Evolutionary conservation across 2,113 vertebrate species (phyloP).

Genomic region (Dromiciops gliroides): DNA sequence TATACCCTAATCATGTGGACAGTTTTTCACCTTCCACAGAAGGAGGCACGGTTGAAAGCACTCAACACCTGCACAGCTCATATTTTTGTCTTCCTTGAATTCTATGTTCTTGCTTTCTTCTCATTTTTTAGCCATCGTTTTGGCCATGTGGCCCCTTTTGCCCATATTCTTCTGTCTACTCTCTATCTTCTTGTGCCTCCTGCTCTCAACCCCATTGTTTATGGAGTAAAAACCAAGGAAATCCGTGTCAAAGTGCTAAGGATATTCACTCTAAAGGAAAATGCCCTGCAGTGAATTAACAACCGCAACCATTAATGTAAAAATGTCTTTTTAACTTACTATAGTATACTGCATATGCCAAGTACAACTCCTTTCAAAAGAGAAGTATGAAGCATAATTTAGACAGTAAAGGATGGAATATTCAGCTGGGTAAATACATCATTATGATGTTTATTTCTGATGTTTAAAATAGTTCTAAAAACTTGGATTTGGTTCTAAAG

Average conservation of each 20-base stretch:
- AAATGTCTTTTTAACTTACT: background rate
- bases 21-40: slow-evolving; percentile 36
- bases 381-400: background rate
- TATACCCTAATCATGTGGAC: slow-evolving; percentile 62
- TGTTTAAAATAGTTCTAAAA: background rate
- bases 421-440: background rate
- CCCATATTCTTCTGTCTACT: slow-evolving; percentile 66
- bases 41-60: slow-evolving; percentile 66
- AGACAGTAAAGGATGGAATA: background rate
- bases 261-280: slow-evolving; percentile 35
- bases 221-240: slow-evolving; percentile 70
- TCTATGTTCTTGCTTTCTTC: slow-evolving; percentile 70
- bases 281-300: background rate
- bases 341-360: background rate
- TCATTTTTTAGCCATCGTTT: slow-evolving; percentile 76
- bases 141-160: slow-evolving; percentile 54
- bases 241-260: background rate
- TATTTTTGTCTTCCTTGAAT: slow-evolving; percentile 56
- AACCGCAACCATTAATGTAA: background rate
- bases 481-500: background rate
- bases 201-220: slow-evolving; percentile 72
- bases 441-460: background rate
- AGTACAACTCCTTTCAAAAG: background rate
- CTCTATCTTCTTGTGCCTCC: slow-evolving; percentile 75
- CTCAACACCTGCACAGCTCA: slow-evolving; percentile 70